Conservation (phyloP, 2,888 invertebrate genomes). For the Pharmacophagus antenor region DNA sequence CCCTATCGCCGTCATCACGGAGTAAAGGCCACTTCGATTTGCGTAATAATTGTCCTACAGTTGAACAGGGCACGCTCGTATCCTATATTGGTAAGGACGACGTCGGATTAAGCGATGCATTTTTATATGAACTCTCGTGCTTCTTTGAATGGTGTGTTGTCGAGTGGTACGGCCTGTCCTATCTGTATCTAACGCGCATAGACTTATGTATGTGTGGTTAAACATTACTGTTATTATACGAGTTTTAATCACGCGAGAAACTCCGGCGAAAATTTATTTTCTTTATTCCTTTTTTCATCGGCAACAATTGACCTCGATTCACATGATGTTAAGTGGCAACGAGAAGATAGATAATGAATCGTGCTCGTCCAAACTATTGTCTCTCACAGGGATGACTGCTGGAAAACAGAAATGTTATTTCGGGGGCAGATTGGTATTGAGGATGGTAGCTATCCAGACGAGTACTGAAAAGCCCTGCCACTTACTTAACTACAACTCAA, state of each 20-base stretch:
- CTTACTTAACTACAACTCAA: too few relatives aligned
- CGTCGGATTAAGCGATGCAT: constrained; percentile 19
- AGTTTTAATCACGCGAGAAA: neutral
- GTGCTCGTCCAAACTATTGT: too few relatives aligned
- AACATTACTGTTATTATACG: neutral
- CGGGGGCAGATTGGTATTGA: too few relatives aligned
- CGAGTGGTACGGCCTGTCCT: constrained; percentile 19
- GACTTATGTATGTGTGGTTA: constrained; percentile 4
- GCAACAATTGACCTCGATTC: too few relatives aligned
- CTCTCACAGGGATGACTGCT: too few relatives aligned
- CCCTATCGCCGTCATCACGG: constrained; percentile 43
- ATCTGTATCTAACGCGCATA: constrained; percentile 25
- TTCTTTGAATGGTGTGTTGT: constrained; percentile 8
- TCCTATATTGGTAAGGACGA: constrained; percentile 11
- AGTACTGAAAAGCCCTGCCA: too few relatives aligned
- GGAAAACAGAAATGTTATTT: too few relatives aligned
- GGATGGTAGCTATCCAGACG: too few relatives aligned
- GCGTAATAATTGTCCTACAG: constrained; percentile 31
- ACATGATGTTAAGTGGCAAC: too few relatives aligned
- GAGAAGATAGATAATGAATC: too few relatives aligned
- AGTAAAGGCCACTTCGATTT: constrained; percentile 37
- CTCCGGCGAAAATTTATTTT: too few relatives aligned
- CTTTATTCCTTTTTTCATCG: too few relatives aligned
- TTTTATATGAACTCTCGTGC: constrained; percentile 24
- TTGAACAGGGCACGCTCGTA: constrained; percentile 24